phyloP scores from a whole-genome alignment of 2,888 invertebrate genomes.

The Deilephila porcellus region DNA sequence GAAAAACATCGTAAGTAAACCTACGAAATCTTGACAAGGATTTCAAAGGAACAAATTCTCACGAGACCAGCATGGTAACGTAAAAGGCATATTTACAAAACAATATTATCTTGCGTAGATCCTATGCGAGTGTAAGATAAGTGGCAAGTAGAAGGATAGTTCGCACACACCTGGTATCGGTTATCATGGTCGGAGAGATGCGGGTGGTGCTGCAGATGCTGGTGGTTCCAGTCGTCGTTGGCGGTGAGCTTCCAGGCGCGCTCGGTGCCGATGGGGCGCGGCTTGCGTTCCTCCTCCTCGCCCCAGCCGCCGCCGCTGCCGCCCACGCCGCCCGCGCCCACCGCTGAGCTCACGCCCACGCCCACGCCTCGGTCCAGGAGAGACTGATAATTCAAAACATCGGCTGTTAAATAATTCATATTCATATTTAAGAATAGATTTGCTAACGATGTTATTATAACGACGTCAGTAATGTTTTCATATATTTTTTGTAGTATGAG shows the following conservation, averaged over 20 bases:
- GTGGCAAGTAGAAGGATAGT: background rate
- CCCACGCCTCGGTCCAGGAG: conserved; percentile 75
- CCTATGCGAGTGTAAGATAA: background rate
- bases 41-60: too few relatives aligned
- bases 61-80: too few relatives aligned
- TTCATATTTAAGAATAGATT: too few relatives aligned
- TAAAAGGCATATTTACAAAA: too few relatives aligned
- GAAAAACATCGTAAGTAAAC: too few relatives aligned
- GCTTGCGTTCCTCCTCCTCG: conserved; percentile 84
- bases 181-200: conserved; percentile 65
- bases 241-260: conserved; percentile 88
- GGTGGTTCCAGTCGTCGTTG: conserved; percentile 72
- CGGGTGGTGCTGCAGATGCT: conserved; percentile 54
- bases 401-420: background rate
- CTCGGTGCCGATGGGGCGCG: conserved; percentile 93
- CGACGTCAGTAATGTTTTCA: background rate
- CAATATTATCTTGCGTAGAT: too few relatives aligned
- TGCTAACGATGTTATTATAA: too few relatives aligned
- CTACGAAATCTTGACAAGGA: too few relatives aligned
- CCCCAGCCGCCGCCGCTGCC: conserved; percentile 58
- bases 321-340: conserved; percentile 40
- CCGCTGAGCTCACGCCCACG: conserved; percentile 43
- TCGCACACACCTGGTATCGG: conserved; percentile 65
- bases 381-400: conserved; percentile 53
- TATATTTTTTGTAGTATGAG: background rate